Base-by-base conservation (phyloP, 2,888 invertebrate species). In the Polymixis lichenea region DNA sequence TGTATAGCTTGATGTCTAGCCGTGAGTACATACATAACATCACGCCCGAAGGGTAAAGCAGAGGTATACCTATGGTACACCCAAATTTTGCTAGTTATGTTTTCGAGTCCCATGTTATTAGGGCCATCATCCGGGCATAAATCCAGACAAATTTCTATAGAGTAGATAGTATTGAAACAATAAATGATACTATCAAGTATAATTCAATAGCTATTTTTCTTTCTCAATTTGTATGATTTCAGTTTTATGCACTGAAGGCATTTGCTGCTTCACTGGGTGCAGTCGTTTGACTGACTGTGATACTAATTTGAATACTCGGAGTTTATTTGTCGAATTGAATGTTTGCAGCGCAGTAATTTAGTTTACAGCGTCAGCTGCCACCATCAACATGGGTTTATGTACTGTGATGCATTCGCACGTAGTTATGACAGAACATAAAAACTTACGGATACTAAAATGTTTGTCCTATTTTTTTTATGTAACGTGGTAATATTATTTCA, bases 251-350 rank as follows among this genome's bases (percentile, higher is more conserved):
- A 22, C 28, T 84, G 43, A 46, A 60, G 38, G 64, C 43, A 69
- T 80, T 84, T 55, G 43, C 25, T 62, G 64, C 25, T 61, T 62
- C 51, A 38, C 58, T 38, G 67, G 64, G 9, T 66, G 61, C 66
- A 75, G 38, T 72, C 55, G n/a, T 43, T 70, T 62, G 65, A 60
- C 67, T 53, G 32, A 72, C 76, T 69, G 60, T 46, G 49, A 75
- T 62, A 77, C 85, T 82, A 77, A 65, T 73, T 72, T 71, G 61
- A 71, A 64, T 72, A 85, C 38, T 69, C 68, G 53, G 58, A 74
- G 82, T 82, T 81, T 72, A 85, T 81, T 77, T 73, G 58, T 46
- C 58, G 82, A 82, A 83, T 82, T 77, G 71, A 77, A 82, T 74
- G 73, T 73, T 77, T 64, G 67, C 60, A 73, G 85, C n/a, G 67